These are phyloP conservation scores for Anisognathus igniventris DNA, from an alignment of 2,797 vertebrate species.

Conservation along the genomic window DNA sequence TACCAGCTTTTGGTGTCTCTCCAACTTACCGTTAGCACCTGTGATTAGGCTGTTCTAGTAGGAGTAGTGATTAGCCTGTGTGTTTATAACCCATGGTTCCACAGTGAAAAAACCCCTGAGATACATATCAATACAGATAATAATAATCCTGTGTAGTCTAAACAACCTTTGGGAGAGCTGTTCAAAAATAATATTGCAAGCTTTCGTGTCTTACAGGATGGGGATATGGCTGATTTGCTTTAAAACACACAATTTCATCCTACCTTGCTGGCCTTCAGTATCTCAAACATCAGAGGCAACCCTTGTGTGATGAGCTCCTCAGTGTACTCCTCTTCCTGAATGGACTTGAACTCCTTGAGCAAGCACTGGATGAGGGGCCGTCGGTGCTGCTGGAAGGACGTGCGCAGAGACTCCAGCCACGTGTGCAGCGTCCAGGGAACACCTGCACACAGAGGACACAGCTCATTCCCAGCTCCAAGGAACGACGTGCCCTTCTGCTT, in stretches of 20 bases:
- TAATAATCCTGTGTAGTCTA: not conserved
- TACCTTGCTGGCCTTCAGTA: constrained; percentile 96
- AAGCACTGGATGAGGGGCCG: constrained; percentile 93
- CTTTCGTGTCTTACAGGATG: not conserved
- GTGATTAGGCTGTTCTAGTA: not conserved
- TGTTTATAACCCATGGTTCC: not conserved
- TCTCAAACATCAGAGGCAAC: constrained; percentile 95
- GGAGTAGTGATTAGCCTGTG: not conserved
- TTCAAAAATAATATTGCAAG: not conserved
- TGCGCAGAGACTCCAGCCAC: constrained; percentile 92
- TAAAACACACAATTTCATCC: not conserved
- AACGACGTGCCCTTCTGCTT: not conserved
- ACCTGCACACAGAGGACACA: constrained; percentile 66
- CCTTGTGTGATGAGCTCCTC: constrained; percentile 93
- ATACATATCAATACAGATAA: not conserved
- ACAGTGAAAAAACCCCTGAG: not conserved
- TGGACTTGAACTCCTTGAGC: constrained; percentile 94
- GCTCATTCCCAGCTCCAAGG: not conserved
- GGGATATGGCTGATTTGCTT: not conserved
- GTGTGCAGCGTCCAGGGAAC: constrained; percentile 95
- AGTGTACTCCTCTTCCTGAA: constrained; percentile 95
- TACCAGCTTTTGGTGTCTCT: not conserved
- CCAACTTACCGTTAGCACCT: not conserved
- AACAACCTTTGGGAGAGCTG: not conserved
- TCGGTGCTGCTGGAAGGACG: constrained; percentile 92